Evolutionary conservation across 2,888 invertebrate genomes (phyloP).

Genomic region (Drosophila flavopinicola): DNA sequence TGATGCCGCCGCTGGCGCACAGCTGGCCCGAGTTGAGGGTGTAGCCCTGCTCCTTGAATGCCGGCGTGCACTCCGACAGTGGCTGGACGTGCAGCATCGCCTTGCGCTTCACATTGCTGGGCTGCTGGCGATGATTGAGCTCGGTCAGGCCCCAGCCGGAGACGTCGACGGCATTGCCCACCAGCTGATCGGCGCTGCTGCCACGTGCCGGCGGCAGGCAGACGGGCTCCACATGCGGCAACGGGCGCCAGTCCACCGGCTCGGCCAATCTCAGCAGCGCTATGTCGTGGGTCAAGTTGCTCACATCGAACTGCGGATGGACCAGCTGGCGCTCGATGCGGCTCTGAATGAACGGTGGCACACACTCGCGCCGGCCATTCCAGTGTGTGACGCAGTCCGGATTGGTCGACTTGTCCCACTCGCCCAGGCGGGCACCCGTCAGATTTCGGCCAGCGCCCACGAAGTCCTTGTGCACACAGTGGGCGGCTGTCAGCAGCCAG

Average conservation of each 20-base stretch:
- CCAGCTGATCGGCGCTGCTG: slow-evolving; percentile 60
- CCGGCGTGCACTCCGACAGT: slow-evolving; percentile 26
- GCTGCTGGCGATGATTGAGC: not conserved
- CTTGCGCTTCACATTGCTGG: slow-evolving; percentile 54
- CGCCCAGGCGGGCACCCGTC: slow-evolving; percentile 69
- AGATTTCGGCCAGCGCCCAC: slow-evolving; percentile 85
- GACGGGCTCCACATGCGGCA: slow-evolving; percentile 85
- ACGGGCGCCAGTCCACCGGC: slow-evolving; percentile 84
- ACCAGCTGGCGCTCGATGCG: slow-evolving; percentile 87
- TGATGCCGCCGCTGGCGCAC: slow-evolving; percentile 55
- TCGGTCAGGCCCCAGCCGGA: slow-evolving; percentile 88
- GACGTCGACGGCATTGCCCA: slow-evolving; percentile 83
- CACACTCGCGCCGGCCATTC: slow-evolving; percentile 85
- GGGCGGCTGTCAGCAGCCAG: slow-evolving; percentile 64
- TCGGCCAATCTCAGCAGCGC: slow-evolving; percentile 87
- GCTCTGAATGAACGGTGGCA: slow-evolving; percentile 86
- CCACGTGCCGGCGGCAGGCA: slow-evolving; percentile 85
- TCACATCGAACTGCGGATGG: slow-evolving; percentile 86
- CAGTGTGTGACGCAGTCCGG: slow-evolving; percentile 86
- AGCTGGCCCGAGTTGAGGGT: slow-evolving; percentile 37
- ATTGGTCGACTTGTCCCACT: slow-evolving; percentile 85
- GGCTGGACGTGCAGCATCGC: slow-evolving; percentile 45
- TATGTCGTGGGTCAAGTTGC: slow-evolving; percentile 86
- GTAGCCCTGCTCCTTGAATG: slow-evolving; percentile 1
- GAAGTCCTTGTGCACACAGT: slow-evolving; percentile 85